Conservation (phyloP, 2,113 vertebrate species). For the Crocuta crocuta region DNA sequence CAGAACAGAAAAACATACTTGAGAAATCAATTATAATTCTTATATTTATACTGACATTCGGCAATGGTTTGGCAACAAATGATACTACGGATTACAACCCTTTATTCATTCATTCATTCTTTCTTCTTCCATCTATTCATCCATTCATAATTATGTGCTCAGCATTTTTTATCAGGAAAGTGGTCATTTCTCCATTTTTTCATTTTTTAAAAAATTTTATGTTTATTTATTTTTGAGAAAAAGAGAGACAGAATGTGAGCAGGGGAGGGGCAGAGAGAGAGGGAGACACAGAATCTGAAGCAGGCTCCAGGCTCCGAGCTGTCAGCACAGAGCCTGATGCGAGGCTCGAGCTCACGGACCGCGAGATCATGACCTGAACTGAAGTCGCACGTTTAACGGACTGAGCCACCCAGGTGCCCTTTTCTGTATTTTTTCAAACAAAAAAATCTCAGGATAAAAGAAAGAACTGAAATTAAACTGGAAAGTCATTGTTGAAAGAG, state of each 20-base stretch:
- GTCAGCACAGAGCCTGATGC: no score
- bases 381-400: no score
- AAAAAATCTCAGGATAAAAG: slow-evolving; percentile 20
- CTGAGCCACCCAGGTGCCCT: no score
- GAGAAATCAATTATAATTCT: not conserved
- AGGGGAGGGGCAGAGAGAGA: no score
- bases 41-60: not conserved
- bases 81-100: not conserved
- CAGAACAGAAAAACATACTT: not conserved
- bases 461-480: not conserved
- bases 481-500: not conserved
- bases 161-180: not conserved
- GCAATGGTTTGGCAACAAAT: not conserved
- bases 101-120: not conserved
- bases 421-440: slow-evolving; percentile 7
- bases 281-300: no score
- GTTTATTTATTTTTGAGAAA: no score
- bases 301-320: no score
- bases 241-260: no score
- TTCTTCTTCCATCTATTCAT: not conserved
- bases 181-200: not conserved
- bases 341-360: no score
- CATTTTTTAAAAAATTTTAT: no score
- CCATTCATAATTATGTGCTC: not conserved
- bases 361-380: no score